Base-by-base conservation (phyloP, 2,888 invertebrate species). In the Sipunculus nudus region DNA sequence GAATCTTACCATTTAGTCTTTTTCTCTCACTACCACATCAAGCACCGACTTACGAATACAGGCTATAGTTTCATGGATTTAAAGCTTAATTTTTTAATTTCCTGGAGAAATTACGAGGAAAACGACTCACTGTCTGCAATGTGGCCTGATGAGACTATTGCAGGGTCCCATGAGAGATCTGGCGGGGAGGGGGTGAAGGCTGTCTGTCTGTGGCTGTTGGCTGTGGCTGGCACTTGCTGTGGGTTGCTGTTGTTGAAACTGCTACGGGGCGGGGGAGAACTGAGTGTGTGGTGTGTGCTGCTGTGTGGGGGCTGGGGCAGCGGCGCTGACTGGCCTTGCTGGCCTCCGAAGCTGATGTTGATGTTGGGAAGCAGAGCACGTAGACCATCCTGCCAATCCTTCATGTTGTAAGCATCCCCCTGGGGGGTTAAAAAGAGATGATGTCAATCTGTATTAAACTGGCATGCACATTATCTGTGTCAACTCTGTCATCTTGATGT, bases 111-210 rank as follows among this genome's bases (percentile, higher is more conserved):
- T n/a, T n/a, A n/a, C n/a, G n/a, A n/a, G n/a, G n/a, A n/a, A n/a
- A n/a, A 39, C 21, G 53, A 65, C 61, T 53, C 46, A 68, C 66
- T 55, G 41, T 72, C 79, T 65, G 84, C 73, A 82, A 86, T 72
- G 89, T 88, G 66, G 89, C 90, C 67, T 89, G 91, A 76, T 65
- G 90, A 90, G 83, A 93, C 89, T 75, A 96, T 95, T 71, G 95
- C 95, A 61, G 96, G 94, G 87, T 96, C 96, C 87, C 95, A 89
- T 71, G 92, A 89, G 75, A 93, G 92, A 49, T 65, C 63, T 43
- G 60, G 49, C 26, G 41, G 39, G 19, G 56, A 32, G 54, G 38
- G 10, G 47, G 56, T 56, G 56, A 41, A 35, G 40, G n/a, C 13
- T 5, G 21, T 21, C 5, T 10, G n/a, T 50, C 6, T 10, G 10